These are phyloP conservation scores for Boleophthalmus pectinirostris DNA, from an alignment of 2,113 vertebrate genomes.

Conservation along the genomic window DNA sequence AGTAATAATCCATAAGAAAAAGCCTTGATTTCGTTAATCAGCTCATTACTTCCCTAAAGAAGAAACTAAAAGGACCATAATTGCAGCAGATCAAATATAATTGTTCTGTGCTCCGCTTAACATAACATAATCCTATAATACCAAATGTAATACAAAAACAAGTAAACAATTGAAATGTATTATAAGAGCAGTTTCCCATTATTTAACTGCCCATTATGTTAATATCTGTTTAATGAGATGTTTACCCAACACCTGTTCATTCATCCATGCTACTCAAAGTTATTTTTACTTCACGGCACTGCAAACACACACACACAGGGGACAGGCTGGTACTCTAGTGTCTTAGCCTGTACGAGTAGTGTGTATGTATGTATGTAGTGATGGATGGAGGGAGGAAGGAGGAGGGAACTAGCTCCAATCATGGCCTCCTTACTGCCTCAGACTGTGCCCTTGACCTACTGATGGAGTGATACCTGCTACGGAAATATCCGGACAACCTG, in stretches of 20 bases:
- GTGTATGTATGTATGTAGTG: background rate
- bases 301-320: conserved; percentile 28
- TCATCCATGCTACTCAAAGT: conserved; percentile 12
- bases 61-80: background rate
- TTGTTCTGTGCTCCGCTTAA: background rate
- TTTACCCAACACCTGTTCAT: conserved; percentile 38
- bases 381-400: conserved; percentile 12
- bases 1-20: background rate
- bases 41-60: background rate
- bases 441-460: conserved; percentile 62
- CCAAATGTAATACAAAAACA: background rate
- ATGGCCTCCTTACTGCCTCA: conserved; percentile 49
- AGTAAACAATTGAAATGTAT: background rate
- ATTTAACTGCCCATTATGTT: conserved; percentile 11
- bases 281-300: conserved; percentile 9
- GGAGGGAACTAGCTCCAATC: conserved; percentile 38
- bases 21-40: background rate
- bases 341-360: conserved; percentile 3
- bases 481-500: background rate
- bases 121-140: background rate
- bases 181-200: background rate
- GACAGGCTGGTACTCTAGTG: background rate
- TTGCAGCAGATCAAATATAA: background rate
- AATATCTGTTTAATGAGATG: background rate
- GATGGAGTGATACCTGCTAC: conserved; percentile 26